Base-by-base conservation (phyloP, 2,888 invertebrate genomes). In the Tetrapedia diversipes region DNA sequence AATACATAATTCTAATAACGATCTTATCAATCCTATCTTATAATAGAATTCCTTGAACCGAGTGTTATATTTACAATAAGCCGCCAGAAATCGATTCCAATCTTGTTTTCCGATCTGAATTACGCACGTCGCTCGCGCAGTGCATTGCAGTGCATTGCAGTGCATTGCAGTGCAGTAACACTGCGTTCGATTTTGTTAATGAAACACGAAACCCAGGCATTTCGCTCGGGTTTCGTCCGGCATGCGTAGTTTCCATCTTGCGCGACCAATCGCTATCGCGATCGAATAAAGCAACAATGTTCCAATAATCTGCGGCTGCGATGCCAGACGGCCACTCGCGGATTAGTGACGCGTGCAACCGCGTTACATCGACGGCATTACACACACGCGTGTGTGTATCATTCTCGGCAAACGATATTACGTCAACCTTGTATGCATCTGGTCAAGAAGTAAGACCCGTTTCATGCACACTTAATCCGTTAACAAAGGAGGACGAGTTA, bases 311-410 rank as follows among this genome's bases (percentile, higher is more conserved):
- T 29, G n/a, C n/a, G 61, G 37, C n/a, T 0, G n/a, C 43, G 43
- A 22, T 24, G 43, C 27, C 14, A 19, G n/a, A 41, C 19, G n/a
- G 27, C 63, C 8, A 37, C 14, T n/a, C n/a, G n/a, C 32, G 22
- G 59, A 57, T 68, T 61, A 67, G 53, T 34, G 59, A 49, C 59
- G 43, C 45, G 68, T 51, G 60, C 56, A 65, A 59, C 57, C 27
- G 34, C 45, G 49, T 32, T 45, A 27, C 27, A 49, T 59, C 24
- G 37, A 11, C 34, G 14, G 41, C 39, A 64, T 77, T 77, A 64
- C n/a, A n/a, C n/a, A n/a, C n/a, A n/a, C n/a, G n/a, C n/a, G n/a
- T n/a, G n/a, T n/a, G n/a, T n/a, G n/a, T 64, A 49, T 77, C 63
- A 22, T 49, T 29, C 14, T 7, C 27, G 51, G 47, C 66, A 59